These are phyloP conservation scores for Parthenolecanium corni DNA, from an alignment of 2,888 invertebrate genomes.

Conservation along the genomic window DNA sequence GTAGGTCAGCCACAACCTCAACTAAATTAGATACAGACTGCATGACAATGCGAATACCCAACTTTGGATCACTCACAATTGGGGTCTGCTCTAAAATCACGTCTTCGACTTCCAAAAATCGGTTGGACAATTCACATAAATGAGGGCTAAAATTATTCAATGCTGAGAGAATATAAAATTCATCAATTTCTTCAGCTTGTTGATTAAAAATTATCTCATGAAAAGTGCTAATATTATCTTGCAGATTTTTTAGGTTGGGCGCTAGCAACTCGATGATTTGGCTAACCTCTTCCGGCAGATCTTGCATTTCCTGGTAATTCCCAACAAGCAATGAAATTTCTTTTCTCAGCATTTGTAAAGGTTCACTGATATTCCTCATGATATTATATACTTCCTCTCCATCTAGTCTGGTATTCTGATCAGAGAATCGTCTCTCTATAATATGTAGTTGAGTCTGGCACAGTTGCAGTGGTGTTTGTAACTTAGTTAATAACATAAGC, in stretches of 20 bases:
- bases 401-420: slow-evolving; percentile 30
- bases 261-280: slow-evolving; percentile 29
- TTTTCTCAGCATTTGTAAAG: slow-evolving; percentile 33
- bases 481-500: slow-evolving; percentile 9
- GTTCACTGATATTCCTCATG: slow-evolving; percentile 33
- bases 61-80: slow-evolving; percentile 32
- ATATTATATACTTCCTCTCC: slow-evolving; percentile 29
- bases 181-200: slow-evolving; percentile 26
- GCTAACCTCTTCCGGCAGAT: slow-evolving; percentile 30
- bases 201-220: slow-evolving; percentile 35
- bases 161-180: slow-evolving; percentile 33
- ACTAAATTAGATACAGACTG: slow-evolving; percentile 32
- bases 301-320: slow-evolving; percentile 31
- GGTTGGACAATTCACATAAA: slow-evolving; percentile 32
- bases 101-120: slow-evolving; percentile 33
- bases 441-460: background rate
- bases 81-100: slow-evolving; percentile 30
- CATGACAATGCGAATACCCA: slow-evolving; percentile 32
- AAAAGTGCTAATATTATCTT: slow-evolving; percentile 37
- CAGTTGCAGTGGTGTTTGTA: slow-evolving; percentile 18
- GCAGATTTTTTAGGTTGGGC: slow-evolving; percentile 36
- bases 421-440: slow-evolving; percentile 5
- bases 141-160: slow-evolving; percentile 38
- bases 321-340: slow-evolving; percentile 34
- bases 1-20: slow-evolving; percentile 29